phyloP scores from a whole-genome alignment of 2,113 vertebrate species.

The Cettia cetti region DNA sequence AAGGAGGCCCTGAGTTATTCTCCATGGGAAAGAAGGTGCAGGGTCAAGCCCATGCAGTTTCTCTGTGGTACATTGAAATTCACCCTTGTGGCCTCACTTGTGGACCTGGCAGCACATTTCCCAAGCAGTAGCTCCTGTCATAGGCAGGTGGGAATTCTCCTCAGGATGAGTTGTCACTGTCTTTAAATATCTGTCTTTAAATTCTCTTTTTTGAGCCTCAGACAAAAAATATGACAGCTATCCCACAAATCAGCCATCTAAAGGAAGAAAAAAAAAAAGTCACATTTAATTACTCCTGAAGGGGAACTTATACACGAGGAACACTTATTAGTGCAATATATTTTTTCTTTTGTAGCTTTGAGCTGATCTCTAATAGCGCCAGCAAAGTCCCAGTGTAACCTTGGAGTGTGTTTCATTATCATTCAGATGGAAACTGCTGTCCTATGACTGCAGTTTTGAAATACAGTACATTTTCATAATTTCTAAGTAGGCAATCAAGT shows the following conservation, averaged over 20 bases:
- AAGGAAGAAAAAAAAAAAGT: background rate
- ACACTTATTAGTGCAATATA: slow-evolving; percentile 56
- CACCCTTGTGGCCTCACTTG: background rate
- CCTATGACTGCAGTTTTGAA: slow-evolving; percentile 41
- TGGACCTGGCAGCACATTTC: rapidly evolving
- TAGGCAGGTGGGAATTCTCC: background rate
- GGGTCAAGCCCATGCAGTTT: background rate
- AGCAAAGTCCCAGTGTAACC: slow-evolving; percentile 44
- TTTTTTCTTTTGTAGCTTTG: slow-evolving; percentile 56
- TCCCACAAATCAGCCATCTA: slow-evolving; percentile 29
- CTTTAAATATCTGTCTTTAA: background rate
- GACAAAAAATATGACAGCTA: slow-evolving; percentile 38
- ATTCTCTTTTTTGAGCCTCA: background rate
- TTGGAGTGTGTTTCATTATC: slow-evolving; percentile 64
- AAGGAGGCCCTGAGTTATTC: background rate
- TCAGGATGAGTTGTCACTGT: background rate
- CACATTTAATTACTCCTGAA: slow-evolving; percentile 65
- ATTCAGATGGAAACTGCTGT: slow-evolving; percentile 24
- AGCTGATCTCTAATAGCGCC: slow-evolving; percentile 60
- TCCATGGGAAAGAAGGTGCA: background rate
- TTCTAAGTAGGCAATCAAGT: slow-evolving; percentile 51
- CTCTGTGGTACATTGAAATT: background rate
- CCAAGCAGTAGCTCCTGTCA: background rate
- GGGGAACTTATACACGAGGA: slow-evolving; percentile 49
- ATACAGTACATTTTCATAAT: slow-evolving; percentile 47